Base-by-base conservation (phyloP, 2,113 vertebrate species). In the Neolamprologus toae region DNA sequence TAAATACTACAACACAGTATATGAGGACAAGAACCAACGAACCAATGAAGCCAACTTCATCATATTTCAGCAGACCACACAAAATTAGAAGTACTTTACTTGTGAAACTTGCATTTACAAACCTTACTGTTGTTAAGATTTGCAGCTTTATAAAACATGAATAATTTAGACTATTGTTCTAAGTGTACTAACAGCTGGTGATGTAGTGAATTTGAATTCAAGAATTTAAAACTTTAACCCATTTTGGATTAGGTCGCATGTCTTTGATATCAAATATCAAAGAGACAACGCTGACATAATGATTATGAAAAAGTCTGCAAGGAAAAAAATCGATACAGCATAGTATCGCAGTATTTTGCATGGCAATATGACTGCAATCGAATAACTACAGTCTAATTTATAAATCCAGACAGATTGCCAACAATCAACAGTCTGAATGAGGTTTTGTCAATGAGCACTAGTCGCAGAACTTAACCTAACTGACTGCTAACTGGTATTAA, bases 381-480 rank as follows among this genome's bases (percentile, higher is more conserved):
- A 21, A 37, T 37, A 66, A 21, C 33, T 37, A n/a, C 33, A 12
- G 33, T 37, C 1, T 68, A 40, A 68, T 40, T 68, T 40, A 21
- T 40, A 40, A 68, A 40, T 68, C 11, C 35, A 68, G 63, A 14
- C 35, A 68, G 19, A 68, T 1, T 21, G 33, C 19, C 19, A 40
- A 68, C 63, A 68, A 40, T 40, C 33, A 68, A 13, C 63, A 68
- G 33, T 68, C 2, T 13, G 63, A 68, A 40, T 68, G 33, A 40
- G 33, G n/a, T 68, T 68, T 68, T 68, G 33, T 40, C 33, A 68
- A 68, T 40, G 4, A 40, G 19, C 63, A 68, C 33, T 21, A 68
- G 11, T 68, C 1, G 5, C 19, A 40, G 19, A 40, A 40, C 33
- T 40, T 37, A 40, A 40, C 0, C 2, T 66, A 37, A 37, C 63